A percentile compares a stretch with the other conserved stretches of the same genome.
phyloP scores from a whole-genome alignment of 2,888 invertebrate genomes.

The Drosophila birchii region DNA sequence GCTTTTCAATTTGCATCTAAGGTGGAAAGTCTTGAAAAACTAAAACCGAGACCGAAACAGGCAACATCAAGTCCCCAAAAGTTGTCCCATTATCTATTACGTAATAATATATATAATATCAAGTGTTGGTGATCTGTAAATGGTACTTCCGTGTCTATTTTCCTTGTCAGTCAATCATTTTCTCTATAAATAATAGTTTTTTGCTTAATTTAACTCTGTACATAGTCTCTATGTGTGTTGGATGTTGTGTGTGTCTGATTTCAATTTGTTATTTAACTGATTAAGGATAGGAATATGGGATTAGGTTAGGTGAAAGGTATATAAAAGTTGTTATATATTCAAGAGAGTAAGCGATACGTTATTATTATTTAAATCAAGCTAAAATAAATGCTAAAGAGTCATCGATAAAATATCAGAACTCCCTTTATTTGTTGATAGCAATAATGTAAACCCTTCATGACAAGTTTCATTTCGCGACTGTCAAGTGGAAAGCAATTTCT shows the following conservation, averaged over 20 bases:
- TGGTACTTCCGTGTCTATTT: slow-evolving; percentile 25
- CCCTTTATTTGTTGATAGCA: not conserved
- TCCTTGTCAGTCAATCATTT: slow-evolving; percentile 20
- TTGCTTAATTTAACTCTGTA: slow-evolving; percentile 37
- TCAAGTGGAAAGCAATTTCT: slow-evolving; percentile 69
- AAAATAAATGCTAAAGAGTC: not conserved
- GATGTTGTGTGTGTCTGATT: slow-evolving; percentile 27
- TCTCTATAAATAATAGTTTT: slow-evolving; percentile 17
- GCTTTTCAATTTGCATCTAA: slow-evolving; percentile 45
- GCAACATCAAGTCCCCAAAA: slow-evolving; percentile 18
- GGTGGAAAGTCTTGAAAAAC: slow-evolving; percentile 19
- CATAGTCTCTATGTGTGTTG: slow-evolving; percentile 30
- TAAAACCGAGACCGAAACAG: slow-evolving; percentile 7
- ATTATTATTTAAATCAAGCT: not conserved
- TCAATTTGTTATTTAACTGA: not conserved
- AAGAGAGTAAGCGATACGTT: too few species aligned
- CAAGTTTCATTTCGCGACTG: slow-evolving; percentile 26
- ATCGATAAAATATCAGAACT: not conserved
- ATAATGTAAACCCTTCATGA: slow-evolving; percentile 6
- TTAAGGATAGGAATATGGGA: not conserved
- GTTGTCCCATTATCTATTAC: slow-evolving; percentile 32
- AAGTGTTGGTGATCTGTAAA: slow-evolving; percentile 30
- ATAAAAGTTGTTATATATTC: too few species aligned
- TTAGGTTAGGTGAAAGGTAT: not conserved
- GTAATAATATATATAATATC: slow-evolving; percentile 8